Base-by-base conservation (phyloP, 30 jellyfish, hydroid and myxozoan genomes). In the Aurelia sp. region DNA sequence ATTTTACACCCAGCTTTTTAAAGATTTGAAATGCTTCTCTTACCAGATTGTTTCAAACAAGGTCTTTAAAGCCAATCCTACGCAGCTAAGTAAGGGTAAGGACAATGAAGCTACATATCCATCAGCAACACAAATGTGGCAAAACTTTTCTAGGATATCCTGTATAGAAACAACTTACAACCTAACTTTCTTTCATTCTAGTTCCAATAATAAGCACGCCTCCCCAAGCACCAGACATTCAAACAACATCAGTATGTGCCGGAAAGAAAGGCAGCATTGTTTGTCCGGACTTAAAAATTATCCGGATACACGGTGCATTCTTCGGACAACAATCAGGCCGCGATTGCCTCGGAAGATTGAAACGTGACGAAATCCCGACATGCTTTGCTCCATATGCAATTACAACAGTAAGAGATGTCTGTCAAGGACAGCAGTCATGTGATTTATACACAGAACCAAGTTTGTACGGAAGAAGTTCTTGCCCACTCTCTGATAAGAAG, bases 351-450 rank as follows among this genome's bases (percentile, higher is more conserved):
- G 99, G 97, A 50, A 68, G 94, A 57, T 77, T 86, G 13, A 86
- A 90, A 47, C 78, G 96, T 16, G 97, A 94, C 79, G 44, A 50
- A 20, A 80, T 86, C 60, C 97, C 97, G 90, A 81, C 99, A 67
- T 95, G 99, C 94, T 88, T 78, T 57, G 87, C 99, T 15, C 97
- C 93, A 27, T 88, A 95, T 72, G 94, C 99, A 9, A 68, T 85
- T 33, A 47, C 91, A 18, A 82, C 92, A 0, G 91, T 95, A 31
- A 73, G 90, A 58, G 97, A 86, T 75, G 67, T 90, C 50, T 95
- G 99, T 66, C 96, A 95, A 35, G 97, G 97, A n/a, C 99, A 95
- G 78, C 99, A 95, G 85, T 95, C 99, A 38, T 95, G 99, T 81
- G 99, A 95, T 71, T 63, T 95, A 65, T 89, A 74, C 77, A 87